Evolutionary conservation across 1,140 invertebrate species (phyloP).

Genomic region (Hypothenemus hampei): DNA sequence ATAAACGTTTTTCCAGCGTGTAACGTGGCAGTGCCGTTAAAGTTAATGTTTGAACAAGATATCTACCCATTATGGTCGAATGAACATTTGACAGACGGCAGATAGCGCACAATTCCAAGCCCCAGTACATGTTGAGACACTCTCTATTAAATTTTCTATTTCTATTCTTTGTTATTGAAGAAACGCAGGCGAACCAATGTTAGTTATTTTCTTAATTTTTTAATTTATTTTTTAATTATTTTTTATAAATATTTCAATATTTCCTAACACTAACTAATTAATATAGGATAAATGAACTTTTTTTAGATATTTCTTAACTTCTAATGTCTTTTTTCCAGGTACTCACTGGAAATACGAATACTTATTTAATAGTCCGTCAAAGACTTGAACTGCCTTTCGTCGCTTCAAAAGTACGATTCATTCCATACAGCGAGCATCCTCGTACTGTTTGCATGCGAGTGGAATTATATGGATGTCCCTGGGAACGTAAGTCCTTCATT

Average conservation of each 20-base stretch:
- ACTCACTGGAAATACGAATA: slow-evolving; percentile 80
- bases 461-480: slow-evolving; percentile 82
- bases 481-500: slow-evolving; percentile 70
- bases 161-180: no score
- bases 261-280: neutral
- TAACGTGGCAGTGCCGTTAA: no score
- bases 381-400: slow-evolving; percentile 77
- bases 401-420: slow-evolving; percentile 79
- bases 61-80: no score
- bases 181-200: no score
- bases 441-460: slow-evolving; percentile 89
- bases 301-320: neutral
- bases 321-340: slow-evolving; percentile 57
- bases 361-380: slow-evolving; percentile 73
- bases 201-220: neutral
- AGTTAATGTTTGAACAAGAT: no score
- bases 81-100: no score
- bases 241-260: neutral
- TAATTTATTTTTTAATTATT: neutral
- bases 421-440: slow-evolving; percentile 82
- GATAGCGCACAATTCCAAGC: no score
- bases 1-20: no score
- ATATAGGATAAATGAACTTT: neutral
- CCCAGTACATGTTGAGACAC: no score
- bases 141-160: no score